Evolutionary conservation across 1,140 invertebrate genomes (phyloP).

Genomic region (Cotesia vestalis): DNA sequence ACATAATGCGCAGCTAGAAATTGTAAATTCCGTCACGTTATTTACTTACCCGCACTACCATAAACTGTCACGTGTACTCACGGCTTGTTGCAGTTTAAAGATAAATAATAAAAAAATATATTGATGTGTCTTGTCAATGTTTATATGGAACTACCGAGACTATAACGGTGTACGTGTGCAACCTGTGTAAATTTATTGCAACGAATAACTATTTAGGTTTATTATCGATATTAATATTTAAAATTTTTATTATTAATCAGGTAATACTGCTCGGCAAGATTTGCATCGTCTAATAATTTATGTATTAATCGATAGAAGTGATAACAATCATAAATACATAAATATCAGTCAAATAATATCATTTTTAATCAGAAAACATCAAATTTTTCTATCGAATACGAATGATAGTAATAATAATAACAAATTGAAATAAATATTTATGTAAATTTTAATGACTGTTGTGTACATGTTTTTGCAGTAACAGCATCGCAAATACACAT

Average conservation of each 20-base stretch:
- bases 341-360: no score
- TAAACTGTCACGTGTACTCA: slow-evolving; percentile 23
- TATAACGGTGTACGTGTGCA: slow-evolving; percentile 18
- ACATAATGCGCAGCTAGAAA: slow-evolving; percentile 29
- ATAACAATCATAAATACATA: no score
- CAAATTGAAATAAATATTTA: slow-evolving; percentile 13
- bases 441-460: slow-evolving; percentile 15
- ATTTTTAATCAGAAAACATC: slow-evolving; percentile 1
- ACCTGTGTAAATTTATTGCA: slow-evolving; percentile 13
- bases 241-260: no score
- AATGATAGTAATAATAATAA: not conserved
- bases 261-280: no score
- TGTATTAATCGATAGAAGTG: no score
- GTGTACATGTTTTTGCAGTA: slow-evolving; percentile 47
- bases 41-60: slow-evolving; percentile 29
- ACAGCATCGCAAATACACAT: slow-evolving; percentile 50
- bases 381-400: not conserved
- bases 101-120: slow-evolving; percentile 10
- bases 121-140: slow-evolving; percentile 28
- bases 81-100: slow-evolving; percentile 19
- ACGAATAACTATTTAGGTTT: slow-evolving; percentile 1
- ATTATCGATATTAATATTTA: no score
- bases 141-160: slow-evolving; percentile 8
- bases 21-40: slow-evolving; percentile 38
- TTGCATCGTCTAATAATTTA: no score